Percentiles rank a stretch among this genome's conserved stretches.
These are phyloP conservation scores for Aviceda subcristata DNA, from an alignment of 2,113 vertebrate species.

Conservation along the genomic window DNA sequence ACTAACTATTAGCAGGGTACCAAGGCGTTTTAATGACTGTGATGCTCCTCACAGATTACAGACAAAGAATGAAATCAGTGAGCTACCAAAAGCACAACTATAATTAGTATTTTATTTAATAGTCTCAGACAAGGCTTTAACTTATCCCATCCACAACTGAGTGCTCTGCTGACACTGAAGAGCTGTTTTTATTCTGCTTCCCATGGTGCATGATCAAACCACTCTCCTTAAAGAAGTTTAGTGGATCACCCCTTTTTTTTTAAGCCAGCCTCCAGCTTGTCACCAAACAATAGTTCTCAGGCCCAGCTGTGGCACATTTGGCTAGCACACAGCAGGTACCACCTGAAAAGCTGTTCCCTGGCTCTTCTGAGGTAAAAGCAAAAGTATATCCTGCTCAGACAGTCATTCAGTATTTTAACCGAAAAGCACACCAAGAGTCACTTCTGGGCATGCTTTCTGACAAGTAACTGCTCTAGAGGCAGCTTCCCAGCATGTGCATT, in stretches of 20 bases:
- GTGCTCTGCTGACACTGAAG: conserved; percentile 1
- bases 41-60: conserved; percentile 39
- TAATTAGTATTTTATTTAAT: conserved; percentile 51
- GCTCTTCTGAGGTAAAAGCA: background rate
- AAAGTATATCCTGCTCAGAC: background rate
- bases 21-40: background rate
- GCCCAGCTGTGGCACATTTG: background rate
- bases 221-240: background rate
- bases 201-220: background rate
- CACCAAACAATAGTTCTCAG: background rate
- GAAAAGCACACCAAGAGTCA: background rate
- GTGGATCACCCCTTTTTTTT: background rate
- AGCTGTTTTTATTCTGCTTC: background rate
- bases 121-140: conserved; percentile 48
- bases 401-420: background rate
- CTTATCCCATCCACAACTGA: conserved; percentile 10
- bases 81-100: conserved; percentile 46
- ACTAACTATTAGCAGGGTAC: conserved; percentile 30
- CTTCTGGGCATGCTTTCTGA: background rate
- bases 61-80: conserved; percentile 36
- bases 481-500: background rate
- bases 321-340: background rate
- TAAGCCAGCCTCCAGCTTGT: background rate
- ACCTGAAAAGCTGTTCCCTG: background rate
- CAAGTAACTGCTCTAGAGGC: background rate